Percentiles rank a stretch among this genome's conserved stretches.
Conservation (phyloP, 2,888 invertebrate genomes). For the Holacanthella duospinosa region DNA sequence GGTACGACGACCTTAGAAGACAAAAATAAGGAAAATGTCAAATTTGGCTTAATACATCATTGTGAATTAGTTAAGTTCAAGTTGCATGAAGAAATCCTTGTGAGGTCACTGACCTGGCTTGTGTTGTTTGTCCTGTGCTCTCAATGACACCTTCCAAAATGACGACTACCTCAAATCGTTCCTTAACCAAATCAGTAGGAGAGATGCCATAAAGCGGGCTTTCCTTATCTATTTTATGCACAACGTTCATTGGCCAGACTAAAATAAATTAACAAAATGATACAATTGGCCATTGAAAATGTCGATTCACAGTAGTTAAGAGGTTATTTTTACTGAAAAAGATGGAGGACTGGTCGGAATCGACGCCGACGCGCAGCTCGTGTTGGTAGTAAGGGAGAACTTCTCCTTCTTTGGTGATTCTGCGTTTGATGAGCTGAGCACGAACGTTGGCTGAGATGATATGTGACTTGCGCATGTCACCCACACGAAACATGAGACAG, state of each 20-base stretch:
- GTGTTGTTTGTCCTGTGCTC: conserved; percentile 72
- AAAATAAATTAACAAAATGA: too few species aligned
- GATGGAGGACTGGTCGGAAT: conserved; percentile 73
- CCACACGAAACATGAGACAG: conserved; percentile 82
- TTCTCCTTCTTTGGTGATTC: conserved; percentile 71
- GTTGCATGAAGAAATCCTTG: too few species aligned
- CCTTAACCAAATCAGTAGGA: conserved; percentile 71
- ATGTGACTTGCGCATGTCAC: conserved; percentile 88
- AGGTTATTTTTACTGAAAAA: too few species aligned
- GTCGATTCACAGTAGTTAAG: too few species aligned
- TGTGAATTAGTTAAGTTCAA: too few species aligned
- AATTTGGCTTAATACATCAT: conserved; percentile 62
- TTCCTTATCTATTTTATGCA: conserved; percentile 66
- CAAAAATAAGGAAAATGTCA: conserved; percentile 74
- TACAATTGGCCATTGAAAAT: too few species aligned
- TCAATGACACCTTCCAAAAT: conserved; percentile 76
- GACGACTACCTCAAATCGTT: conserved; percentile 76
- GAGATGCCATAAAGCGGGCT: conserved; percentile 84
- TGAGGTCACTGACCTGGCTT: conserved; percentile 39
- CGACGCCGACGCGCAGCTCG: conserved; percentile 52
- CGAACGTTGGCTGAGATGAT: conserved; percentile 84
- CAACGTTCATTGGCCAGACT: neutral
- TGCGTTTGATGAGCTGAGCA: conserved; percentile 69
- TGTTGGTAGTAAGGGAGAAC: conserved; percentile 56
- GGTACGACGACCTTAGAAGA: conserved; percentile 52